phyloP scores from a whole-genome alignment of 2,113 vertebrate genomes.

The Ageneiosus marmoratus region DNA sequence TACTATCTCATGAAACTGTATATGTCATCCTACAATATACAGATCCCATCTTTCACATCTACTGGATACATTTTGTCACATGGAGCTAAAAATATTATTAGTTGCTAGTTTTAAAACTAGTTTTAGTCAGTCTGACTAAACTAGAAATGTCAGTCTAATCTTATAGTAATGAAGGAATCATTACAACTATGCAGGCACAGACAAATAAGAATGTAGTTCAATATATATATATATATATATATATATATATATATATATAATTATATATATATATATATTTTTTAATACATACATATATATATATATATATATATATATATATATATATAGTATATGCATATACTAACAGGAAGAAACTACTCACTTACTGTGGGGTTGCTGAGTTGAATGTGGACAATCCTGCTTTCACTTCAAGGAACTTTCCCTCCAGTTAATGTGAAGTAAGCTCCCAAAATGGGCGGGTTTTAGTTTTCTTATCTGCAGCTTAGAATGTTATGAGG shows the following conservation, averaged over 20 bases:
- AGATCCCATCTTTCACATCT: background rate
- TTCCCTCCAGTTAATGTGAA: background rate
- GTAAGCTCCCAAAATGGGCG: background rate
- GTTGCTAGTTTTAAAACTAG: background rate
- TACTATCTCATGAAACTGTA: background rate
- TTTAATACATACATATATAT: no score
- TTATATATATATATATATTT: background rate
- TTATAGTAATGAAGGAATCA: background rate
- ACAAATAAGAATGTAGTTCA: background rate
- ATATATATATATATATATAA: no score
- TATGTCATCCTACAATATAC: background rate
- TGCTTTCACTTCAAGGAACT: conserved; percentile 47
- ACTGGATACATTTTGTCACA: background rate
- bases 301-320: background rate
- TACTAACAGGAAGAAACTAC: conserved; percentile 15
- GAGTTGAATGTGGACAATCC: conserved; percentile 34
- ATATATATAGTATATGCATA: no score
- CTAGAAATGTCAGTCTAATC: background rate
- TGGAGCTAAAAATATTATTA: background rate
- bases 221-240: background rate
- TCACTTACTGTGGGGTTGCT: conserved; percentile 40
- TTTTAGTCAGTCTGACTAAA: background rate
- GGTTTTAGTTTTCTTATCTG: background rate
- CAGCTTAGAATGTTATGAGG: no score
- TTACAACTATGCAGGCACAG: background rate